Base-by-base conservation (phyloP, 2,888 invertebrate species). In the Creontiades dilutus region DNA sequence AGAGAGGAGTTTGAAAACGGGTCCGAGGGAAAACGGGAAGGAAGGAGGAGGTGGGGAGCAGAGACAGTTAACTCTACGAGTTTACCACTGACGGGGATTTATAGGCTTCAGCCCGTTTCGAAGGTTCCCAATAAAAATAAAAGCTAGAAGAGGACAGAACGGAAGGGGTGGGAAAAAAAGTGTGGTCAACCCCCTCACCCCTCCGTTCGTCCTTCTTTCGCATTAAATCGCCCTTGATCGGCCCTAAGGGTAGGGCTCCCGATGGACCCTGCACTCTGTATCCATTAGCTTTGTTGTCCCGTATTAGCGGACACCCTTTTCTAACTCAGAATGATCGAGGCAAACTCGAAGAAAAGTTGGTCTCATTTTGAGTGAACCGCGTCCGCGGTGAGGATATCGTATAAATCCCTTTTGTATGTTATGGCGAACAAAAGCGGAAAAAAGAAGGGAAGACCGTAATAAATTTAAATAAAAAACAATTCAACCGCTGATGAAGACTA, bases 171-270 rank as follows among this genome's bases (percentile, higher is more conserved):
- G n/a, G 19, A 68, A 68, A 23, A 68, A 68, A 68, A 68, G 52
- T 23, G 19, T 68, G 19, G 23, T 23, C 11, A 23, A 12, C 23
- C 19, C 23, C 68, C 68, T 23, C 23, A 7, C 68, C 16, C 61
- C 61, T 1, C n/a, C 16, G 19, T 9, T 16, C n/a, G n/a, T 11
- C 3, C 68, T 23, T 19, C 23, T 68, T 68, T 68, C 19, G 68
- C 68, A 68, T 68, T 68, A 68, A 68, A 68, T 68, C 68, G 68
- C 68, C 23, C 68, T 68, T 68, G 68, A 68, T 68, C 68, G 68
- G 23, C 68, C 68, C 68, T 68, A 68, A 68, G 68, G 68, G 68
- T 13, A 23, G 19, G 27, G 5, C 23, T 23, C 13, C 68, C 11
- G 23, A 68, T 19, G 68, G 68, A 13, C 37, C 52, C 23, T 9